Evolutionary conservation across 2,888 invertebrate species (phyloP).

Genomic region (Caenorhabditis wallacei): DNA sequence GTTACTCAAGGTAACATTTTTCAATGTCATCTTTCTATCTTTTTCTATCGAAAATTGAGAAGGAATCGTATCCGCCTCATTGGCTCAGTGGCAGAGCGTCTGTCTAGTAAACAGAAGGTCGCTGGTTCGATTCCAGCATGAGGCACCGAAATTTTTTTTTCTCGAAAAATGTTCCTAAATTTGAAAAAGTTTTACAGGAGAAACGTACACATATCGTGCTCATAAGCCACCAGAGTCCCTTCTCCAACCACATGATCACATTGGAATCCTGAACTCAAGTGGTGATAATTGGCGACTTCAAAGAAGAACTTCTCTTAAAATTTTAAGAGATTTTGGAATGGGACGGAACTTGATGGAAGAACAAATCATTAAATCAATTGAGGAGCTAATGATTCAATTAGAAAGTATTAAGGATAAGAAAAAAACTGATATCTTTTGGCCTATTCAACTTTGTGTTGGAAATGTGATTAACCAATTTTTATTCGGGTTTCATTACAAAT

Average conservation of each 20-base stretch:
- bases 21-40: constrained; percentile 9
- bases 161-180: too few relatives aligned
- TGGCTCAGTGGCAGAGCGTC: constrained; percentile 83
- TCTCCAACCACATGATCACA: constrained; percentile 35
- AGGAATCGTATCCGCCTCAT: constrained; percentile 65
- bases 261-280: constrained; percentile 52
- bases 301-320: constrained; percentile 65
- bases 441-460: constrained; percentile 68
- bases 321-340: constrained; percentile 70
- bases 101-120: constrained; percentile 83
- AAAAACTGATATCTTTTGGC: constrained; percentile 59
- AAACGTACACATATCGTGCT: constrained; percentile 25
- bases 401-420: constrained; percentile 12
- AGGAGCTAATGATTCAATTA: constrained; percentile 51
- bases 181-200: not conserved
- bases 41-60: not conserved
- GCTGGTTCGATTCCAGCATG: constrained; percentile 83
- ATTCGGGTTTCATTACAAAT: constrained; percentile 66
- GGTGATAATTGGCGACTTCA: constrained; percentile 71
- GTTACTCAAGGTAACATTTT: constrained; percentile 57
- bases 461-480: constrained; percentile 72
- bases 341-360: constrained; percentile 69
- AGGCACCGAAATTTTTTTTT: constrained; percentile 75
- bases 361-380: constrained; percentile 53
- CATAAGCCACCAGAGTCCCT: constrained; percentile 44